A percentile compares a stretch with the other conserved stretches of the same genome.
These are phyloP conservation scores for Drosophila fuyamai DNA, from an alignment of 1,140 invertebrate species.

Conservation along the genomic window DNA sequence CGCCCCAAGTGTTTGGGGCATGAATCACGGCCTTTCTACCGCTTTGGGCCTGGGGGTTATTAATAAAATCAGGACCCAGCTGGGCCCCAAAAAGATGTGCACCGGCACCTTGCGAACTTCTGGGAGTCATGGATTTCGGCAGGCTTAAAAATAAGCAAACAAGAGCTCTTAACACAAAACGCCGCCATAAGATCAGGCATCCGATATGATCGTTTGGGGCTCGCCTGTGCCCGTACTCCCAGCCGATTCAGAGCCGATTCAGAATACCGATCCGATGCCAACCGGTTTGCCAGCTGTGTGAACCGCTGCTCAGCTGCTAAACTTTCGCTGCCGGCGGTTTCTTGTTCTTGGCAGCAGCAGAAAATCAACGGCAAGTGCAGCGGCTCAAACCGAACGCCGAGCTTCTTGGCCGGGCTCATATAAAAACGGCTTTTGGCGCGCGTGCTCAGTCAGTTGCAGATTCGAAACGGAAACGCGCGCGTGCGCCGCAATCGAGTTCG, in stretches of 20 bases:
- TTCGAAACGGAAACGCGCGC: constrained; percentile 75
- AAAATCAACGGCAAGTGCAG: constrained; percentile 41
- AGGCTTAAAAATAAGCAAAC: constrained; percentile 45
- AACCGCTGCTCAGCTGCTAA: constrained; percentile 61
- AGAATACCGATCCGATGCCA: constrained; percentile 3
- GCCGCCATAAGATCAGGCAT: constrained; percentile 37
- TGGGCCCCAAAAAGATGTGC: constrained; percentile 34
- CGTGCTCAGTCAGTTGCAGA: constrained; percentile 80
- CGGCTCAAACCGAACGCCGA: constrained; percentile 33
- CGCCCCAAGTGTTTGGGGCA: constrained; percentile 12
- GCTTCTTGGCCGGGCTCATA: constrained; percentile 54
- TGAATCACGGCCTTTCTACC: constrained; percentile 36
- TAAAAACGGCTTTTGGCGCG: constrained; percentile 74
- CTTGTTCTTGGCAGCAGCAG: constrained; percentile 55
- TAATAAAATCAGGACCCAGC: constrained; percentile 36
- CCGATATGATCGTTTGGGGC: constrained; percentile 41
- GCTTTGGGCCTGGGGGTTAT: constrained; percentile 16
- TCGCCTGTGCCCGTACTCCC: constrained; percentile 16
- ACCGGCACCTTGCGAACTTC: constrained; percentile 6
- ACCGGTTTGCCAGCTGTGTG: constrained; percentile 74
- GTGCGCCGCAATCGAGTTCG: constrained; percentile 56
- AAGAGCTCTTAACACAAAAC: constrained; percentile 28
- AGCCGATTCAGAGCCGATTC: constrained; percentile 23
- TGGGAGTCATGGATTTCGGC: constrained; percentile 40
- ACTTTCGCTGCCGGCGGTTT: constrained; percentile 72